Evolutionary conservation across 2,113 vertebrate species (phyloP).

Genomic region (Oceanodroma tethys): DNA sequence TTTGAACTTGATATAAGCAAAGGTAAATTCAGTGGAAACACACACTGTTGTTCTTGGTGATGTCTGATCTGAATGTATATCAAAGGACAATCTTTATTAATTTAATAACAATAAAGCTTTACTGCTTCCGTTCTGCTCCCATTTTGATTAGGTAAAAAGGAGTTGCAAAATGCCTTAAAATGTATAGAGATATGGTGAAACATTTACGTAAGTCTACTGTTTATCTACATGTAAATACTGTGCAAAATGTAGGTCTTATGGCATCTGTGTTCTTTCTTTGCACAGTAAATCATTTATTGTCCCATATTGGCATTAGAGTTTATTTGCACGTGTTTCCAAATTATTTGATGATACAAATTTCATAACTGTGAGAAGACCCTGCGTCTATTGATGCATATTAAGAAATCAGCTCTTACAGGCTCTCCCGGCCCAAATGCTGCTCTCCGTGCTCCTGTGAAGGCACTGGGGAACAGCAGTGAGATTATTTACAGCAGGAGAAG

Average conservation of each 20-base stretch:
- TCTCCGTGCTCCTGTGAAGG: neutral
- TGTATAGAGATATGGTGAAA: neutral
- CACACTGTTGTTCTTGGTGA: neutral
- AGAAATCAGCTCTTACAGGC: neutral
- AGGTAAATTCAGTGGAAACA: neutral
- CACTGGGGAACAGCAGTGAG: neutral
- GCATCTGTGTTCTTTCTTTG: neutral
- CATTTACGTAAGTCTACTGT: neutral
- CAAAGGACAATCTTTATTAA: neutral
- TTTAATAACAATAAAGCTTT: neutral
- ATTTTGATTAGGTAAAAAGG: neutral
- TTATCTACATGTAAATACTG: neutral
- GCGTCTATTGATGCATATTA: neutral
- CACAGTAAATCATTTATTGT: neutral
- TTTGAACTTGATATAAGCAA: neutral
- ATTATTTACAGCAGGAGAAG: neutral
- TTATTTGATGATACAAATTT: neutral
- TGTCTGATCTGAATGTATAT: neutral
- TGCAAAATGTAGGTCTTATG: accelerated
- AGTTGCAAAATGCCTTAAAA: neutral
- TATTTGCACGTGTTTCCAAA: neutral
- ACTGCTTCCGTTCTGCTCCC: neutral
- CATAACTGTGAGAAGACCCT: neutral
- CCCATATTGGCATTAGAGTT: neutral
- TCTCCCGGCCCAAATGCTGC: neutral